Conservation (phyloP, 2,888 invertebrate genomes). For the Hyalella azteca region DNA sequence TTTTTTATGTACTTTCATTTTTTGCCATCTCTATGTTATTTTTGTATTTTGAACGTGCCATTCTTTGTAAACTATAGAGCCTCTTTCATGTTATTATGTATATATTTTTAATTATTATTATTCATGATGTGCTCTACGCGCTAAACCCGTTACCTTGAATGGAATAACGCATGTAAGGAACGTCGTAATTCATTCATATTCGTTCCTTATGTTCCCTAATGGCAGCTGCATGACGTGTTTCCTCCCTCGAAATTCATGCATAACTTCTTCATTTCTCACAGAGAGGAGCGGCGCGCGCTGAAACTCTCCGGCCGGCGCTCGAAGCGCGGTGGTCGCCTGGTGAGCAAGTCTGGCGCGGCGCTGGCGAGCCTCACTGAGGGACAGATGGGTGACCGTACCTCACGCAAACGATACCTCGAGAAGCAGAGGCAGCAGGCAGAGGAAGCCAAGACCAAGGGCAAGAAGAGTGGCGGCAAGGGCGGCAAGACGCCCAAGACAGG, state of each 20-base stretch:
- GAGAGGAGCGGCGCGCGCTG: neutral
- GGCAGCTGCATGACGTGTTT: neutral
- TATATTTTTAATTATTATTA: too few relatives aligned
- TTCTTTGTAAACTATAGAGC: too few relatives aligned
- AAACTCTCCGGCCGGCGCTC: neutral
- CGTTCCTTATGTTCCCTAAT: too few relatives aligned
- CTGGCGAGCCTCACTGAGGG: constrained; percentile 34
- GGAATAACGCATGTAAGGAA: too few relatives aligned
- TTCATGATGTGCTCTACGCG: too few relatives aligned
- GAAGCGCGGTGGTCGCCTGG: constrained; percentile 17
- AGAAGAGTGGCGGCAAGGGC: neutral
- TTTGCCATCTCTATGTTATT: too few relatives aligned
- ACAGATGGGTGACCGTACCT: constrained; percentile 18
- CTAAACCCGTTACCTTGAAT: too few relatives aligned
- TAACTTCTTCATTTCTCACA: neutral
- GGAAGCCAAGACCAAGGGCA: neutral
- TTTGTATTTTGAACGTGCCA: too few relatives aligned
- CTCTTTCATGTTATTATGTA: too few relatives aligned
- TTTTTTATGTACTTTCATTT: too few relatives aligned
- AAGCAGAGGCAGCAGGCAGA: neutral
- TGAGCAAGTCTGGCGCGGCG: constrained; percentile 11
- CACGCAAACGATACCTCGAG: constrained; percentile 9
- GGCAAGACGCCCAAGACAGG: constrained; percentile 5
- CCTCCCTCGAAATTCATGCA: neutral
- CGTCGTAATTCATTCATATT: too few relatives aligned